Percentiles rank a stretch among this genome's conserved stretches.
Conservation (phyloP, 2,888 invertebrate species). For the Aleiodes leptofemur region DNA sequence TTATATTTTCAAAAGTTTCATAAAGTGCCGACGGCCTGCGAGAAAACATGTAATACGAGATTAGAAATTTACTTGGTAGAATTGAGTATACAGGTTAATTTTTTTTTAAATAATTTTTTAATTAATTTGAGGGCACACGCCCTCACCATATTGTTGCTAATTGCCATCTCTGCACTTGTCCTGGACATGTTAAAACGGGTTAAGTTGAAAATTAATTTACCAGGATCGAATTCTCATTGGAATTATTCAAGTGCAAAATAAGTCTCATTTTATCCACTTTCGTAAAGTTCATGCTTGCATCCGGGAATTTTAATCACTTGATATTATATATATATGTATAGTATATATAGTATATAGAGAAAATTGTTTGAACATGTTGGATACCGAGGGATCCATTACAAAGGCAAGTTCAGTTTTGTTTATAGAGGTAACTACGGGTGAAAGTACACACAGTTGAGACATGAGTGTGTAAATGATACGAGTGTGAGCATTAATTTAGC, state of each 20-base stretch:
- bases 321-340: not conserved
- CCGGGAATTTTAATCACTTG: constrained; percentile 24
- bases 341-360: no score
- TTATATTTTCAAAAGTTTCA: constrained; percentile 30
- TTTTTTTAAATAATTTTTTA: constrained; percentile 2
- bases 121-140: constrained; percentile 38
- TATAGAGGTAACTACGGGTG: constrained; percentile 4
- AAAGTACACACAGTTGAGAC: constrained; percentile 2
- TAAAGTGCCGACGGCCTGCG: constrained; percentile 33
- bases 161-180: constrained; percentile 42
- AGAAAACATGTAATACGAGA: constrained; percentile 26
- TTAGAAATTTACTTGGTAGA: constrained; percentile 39
- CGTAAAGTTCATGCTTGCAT: not conserved
- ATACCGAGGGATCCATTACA: not conserved
- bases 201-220: constrained; percentile 50
- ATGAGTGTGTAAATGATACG: not conserved
- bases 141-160: constrained; percentile 45
- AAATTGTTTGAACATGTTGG: constrained; percentile 5
- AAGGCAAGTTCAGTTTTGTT: constrained; percentile 10
- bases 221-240: constrained; percentile 45
- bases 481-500: constrained; percentile 29
- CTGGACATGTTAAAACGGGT: constrained; percentile 39
- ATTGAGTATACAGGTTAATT: constrained; percentile 13
- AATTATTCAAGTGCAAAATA: constrained; percentile 44
- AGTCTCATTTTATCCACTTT: constrained; percentile 22